phyloP scores from a whole-genome alignment of 2,797 vertebrate genomes.

The Microctenopoma stevenorrisi region DNA sequence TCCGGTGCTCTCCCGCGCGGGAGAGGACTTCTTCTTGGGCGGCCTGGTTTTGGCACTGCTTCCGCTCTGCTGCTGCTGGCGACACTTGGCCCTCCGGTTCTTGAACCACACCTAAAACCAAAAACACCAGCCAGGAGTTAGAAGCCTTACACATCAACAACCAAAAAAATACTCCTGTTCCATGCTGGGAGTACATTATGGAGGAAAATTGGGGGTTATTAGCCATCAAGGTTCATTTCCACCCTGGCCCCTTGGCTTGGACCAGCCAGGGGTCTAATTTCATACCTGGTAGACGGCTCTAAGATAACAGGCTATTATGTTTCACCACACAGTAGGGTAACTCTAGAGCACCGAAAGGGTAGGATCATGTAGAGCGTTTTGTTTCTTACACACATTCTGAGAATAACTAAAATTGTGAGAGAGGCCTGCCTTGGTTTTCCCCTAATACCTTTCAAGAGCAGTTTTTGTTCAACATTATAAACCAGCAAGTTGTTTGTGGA shows the following conservation, averaged over 20 bases:
- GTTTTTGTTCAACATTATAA: conserved; percentile 35
- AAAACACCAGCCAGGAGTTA: conserved; percentile 54
- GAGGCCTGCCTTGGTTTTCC: conserved; percentile 49
- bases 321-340: conserved; percentile 83
- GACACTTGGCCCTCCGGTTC: conserved; percentile 96
- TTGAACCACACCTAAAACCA: conserved; percentile 95
- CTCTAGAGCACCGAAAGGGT: conserved; percentile 79
- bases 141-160: conserved; percentile 24
- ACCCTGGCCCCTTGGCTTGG: conserved; percentile 75
- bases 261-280: conserved; percentile 80
- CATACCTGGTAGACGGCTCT: conserved; percentile 80
- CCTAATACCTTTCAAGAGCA: conserved; percentile 42
- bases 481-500: conserved; percentile 32
- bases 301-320: conserved; percentile 85
- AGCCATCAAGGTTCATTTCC: conserved; percentile 81
- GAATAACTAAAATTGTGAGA: conserved; percentile 73
- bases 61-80: conserved; percentile 93
- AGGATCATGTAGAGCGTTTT: conserved; percentile 78
- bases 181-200: conserved; percentile 75
- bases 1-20: conserved; percentile 93
- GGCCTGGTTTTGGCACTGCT: conserved; percentile 90
- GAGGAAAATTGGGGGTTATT: conserved; percentile 83
- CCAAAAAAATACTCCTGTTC: conserved; percentile 34
- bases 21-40: conserved; percentile 95
- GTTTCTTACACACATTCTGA: conserved; percentile 82